Evolutionary conservation across 2,113 vertebrate species (phyloP).

Genomic region (Anguilla japonica): DNA sequence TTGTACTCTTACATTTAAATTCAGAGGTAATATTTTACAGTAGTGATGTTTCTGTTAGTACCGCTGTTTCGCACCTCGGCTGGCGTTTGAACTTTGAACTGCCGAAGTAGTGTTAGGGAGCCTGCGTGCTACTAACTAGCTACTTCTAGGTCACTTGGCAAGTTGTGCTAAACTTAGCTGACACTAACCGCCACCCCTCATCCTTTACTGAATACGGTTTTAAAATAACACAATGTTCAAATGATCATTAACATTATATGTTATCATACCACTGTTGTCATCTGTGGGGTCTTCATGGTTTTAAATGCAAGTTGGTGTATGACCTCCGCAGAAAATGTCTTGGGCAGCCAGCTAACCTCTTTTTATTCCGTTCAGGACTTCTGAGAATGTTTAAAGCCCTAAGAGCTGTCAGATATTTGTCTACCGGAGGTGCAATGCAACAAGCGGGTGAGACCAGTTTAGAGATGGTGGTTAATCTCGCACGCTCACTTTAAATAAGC

Average conservation of each 20-base stretch:
- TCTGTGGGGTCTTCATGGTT: too few species aligned
- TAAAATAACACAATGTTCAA: not conserved
- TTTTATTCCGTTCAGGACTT: not conserved
- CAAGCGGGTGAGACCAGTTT: conserved; percentile 54
- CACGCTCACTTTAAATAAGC: not conserved
- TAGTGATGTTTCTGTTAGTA: too few species aligned
- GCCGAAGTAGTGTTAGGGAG: not conserved
- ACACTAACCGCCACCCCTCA: not conserved
- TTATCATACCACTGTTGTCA: too few species aligned
- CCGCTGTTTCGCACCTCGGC: not conserved
- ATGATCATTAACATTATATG: too few species aligned
- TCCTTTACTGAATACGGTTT: not conserved
- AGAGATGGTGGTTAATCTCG: too few species aligned
- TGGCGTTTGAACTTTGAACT: not conserved
- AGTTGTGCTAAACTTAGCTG: not conserved
- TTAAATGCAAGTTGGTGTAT: too few species aligned
- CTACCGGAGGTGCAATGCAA: conserved; percentile 46
- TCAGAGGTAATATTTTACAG: not conserved
- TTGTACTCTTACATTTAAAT: not conserved
- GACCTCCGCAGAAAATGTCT: too few species aligned
- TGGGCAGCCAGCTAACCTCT: not conserved
- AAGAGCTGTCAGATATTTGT: conserved; percentile 53
- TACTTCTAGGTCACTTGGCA: not conserved
- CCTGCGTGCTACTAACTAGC: not conserved
- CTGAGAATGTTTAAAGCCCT: conserved; percentile 54